A percentile compares a stretch with the other conserved stretches of the same genome.
Evolutionary conservation across 2,888 invertebrate genomes (phyloP).

Genomic region (Xestobium rufovillosum): DNA sequence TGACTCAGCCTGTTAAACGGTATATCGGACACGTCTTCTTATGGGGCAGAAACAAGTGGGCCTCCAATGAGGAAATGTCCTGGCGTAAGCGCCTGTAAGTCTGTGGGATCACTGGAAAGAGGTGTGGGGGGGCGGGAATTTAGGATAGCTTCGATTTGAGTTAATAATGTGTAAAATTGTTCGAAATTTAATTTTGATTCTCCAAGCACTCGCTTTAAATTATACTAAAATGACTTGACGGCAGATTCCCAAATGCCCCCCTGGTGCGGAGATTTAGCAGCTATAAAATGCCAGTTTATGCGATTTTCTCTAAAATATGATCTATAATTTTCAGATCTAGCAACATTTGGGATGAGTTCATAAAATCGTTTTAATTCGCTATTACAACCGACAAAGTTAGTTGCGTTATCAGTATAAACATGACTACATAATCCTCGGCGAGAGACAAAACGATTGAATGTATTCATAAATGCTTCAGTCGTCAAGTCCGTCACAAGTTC

Average conservation of each 20-base stretch:
- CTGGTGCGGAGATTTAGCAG: conserved; percentile 28
- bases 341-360: no score
- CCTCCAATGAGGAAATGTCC: no score
- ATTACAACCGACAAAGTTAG: no score
- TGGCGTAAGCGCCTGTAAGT: no score
- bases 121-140: conserved; percentile 32
- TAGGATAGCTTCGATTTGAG: conserved; percentile 29
- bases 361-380: no score
- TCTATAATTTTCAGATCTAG: conserved; percentile 14
- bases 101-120: no score
- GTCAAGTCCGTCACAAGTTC: conserved; percentile 18
- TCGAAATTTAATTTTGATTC: conserved; percentile 21
- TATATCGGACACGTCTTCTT: no score
- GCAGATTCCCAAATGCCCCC: conserved; percentile 32
- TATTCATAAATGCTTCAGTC: conserved; percentile 16
- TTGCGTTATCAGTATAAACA: conserved; percentile 14
- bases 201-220: conserved; percentile 24
- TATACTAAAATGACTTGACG: conserved; percentile 28
- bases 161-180: conserved; percentile 28
- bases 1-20: no score
- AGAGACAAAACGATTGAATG: conserved; percentile 18
- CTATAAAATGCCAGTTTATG: conserved; percentile 29
- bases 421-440: conserved; percentile 16
- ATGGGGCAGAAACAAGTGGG: no score
- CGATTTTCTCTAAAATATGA: conserved; percentile 15